A percentile compares a stretch with the other conserved stretches of the same genome.
These are phyloP conservation scores for Xenopus petersii DNA, from an alignment of 2,797 vertebrate genomes.

Conservation along the genomic window DNA sequence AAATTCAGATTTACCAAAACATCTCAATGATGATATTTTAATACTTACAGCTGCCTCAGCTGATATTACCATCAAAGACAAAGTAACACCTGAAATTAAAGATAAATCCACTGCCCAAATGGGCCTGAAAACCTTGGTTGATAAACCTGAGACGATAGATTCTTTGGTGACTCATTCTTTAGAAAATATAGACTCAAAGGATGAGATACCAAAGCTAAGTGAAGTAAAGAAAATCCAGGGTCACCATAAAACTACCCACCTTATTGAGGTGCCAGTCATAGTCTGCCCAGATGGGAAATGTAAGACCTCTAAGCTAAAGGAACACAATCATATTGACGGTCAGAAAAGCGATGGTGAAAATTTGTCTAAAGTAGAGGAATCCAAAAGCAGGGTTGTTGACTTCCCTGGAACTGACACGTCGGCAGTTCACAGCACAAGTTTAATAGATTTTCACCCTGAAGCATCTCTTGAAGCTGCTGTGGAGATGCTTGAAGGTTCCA, in stretches of 20 bases:
- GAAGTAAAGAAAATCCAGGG: not conserved
- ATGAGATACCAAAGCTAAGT: not conserved
- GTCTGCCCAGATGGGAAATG: not conserved
- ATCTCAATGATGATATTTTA: slow-evolving; percentile 16
- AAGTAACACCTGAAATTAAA: not conserved
- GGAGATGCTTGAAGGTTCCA: not conserved
- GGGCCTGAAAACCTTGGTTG: not conserved
- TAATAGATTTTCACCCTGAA: not conserved
- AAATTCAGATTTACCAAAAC: not conserved
- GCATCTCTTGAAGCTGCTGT: not conserved
- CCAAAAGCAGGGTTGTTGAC: not conserved
- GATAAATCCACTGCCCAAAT: not conserved
- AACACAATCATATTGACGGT: not conserved
- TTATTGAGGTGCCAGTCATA: not conserved
- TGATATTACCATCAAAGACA: not conserved
- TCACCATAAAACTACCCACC: not conserved
- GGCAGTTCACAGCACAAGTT: not conserved
- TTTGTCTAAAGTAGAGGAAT: not conserved
- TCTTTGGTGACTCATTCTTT: not conserved
- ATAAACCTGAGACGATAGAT: not conserved
- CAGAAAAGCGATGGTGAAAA: no score
- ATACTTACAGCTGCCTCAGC: not conserved
- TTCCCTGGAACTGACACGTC: not conserved
- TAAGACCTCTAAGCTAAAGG: not conserved
- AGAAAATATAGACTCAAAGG: not conserved